Evolutionary conservation across 2,113 vertebrate species (phyloP).

Genomic region (Xyrauchen texanus): DNA sequence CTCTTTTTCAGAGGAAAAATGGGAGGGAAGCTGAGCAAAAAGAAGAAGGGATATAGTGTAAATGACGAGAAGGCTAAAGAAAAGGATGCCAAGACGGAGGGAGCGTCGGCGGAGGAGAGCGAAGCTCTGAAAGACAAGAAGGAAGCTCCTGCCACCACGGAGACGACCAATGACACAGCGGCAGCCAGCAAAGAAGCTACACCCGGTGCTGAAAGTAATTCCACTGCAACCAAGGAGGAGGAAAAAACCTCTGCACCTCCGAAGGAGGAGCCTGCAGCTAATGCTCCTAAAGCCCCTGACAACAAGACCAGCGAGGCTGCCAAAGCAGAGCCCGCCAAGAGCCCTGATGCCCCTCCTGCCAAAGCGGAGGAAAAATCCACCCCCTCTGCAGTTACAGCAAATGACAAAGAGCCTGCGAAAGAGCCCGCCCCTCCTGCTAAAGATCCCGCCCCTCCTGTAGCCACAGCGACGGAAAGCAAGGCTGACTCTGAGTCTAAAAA

Average conservation of each 20-base stretch:
- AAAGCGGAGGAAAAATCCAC: constrained; percentile 80
- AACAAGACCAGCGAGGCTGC: constrained; percentile 69
- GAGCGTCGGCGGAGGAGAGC: constrained; percentile 83
- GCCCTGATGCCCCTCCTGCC: constrained; percentile 69
- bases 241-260: constrained; percentile 61
- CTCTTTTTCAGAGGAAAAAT: constrained; percentile 80
- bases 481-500: constrained; percentile 93
- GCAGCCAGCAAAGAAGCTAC: constrained; percentile 58
- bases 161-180: constrained; percentile 78
- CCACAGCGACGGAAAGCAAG: constrained; percentile 75
- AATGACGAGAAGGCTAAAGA: constrained; percentile 97
- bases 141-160: constrained; percentile 65
- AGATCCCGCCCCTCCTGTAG: constrained; percentile 75
- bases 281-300: constrained; percentile 62
- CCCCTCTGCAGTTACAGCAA: constrained; percentile 1
- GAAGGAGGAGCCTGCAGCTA: constrained; percentile 77
- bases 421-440: constrained; percentile 68
- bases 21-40: constrained; percentile 99
- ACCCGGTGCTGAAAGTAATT: constrained; percentile 77
- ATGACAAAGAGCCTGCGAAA: constrained; percentile 64
- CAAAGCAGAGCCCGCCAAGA: constrained; percentile 80
- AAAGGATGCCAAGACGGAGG: constrained; percentile 93
- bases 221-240: constrained; percentile 79
- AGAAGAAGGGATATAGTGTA: constrained; percentile 99
- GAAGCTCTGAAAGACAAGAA: constrained; percentile 72